These are phyloP conservation scores for Taurulus bubalis DNA, from an alignment of 2,113 vertebrate species.

Conservation along the genomic window DNA sequence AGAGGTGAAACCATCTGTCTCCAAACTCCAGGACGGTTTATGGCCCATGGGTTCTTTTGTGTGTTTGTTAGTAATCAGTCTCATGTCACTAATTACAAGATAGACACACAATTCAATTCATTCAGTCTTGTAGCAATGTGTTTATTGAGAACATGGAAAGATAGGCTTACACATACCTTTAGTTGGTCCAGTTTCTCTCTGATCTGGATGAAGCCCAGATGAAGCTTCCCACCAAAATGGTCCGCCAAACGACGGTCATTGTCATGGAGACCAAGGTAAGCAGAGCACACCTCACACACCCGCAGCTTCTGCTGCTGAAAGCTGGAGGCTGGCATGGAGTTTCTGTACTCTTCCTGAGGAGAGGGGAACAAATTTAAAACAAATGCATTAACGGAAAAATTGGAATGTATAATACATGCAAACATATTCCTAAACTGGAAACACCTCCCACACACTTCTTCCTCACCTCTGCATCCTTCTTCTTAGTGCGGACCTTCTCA, in stretches of 20 bases:
- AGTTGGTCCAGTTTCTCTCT: conserved; percentile 96
- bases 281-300: conserved; percentile 97
- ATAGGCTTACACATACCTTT: conserved; percentile 81
- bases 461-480: conserved; percentile 97
- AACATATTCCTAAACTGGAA: neutral
- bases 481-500: conserved; percentile 94
- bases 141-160: neutral
- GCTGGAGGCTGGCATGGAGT: conserved; percentile 99
- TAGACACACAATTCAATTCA: too few relatives aligned
- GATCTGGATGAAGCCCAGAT: conserved; percentile 98
- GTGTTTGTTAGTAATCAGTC: neutral
- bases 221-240: conserved; percentile 98
- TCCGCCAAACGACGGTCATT: conserved; percentile 98
- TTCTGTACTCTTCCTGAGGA: conserved; percentile 95
- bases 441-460: neutral
- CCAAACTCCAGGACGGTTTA: too few relatives aligned
- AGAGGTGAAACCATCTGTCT: neutral
- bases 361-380: neutral
- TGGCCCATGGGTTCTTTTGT: neutral
- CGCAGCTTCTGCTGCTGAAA: conserved; percentile 99
- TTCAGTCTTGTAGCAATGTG: neutral
- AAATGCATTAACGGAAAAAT: neutral
- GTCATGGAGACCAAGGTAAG: conserved; percentile 98
- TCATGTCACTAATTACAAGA: neutral
- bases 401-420: accelerated